Percentiles rank a stretch among this genome's conserved stretches.
Evolutionary conservation across 2,113 vertebrate species (phyloP).

Genomic region (Parus major): DNA sequence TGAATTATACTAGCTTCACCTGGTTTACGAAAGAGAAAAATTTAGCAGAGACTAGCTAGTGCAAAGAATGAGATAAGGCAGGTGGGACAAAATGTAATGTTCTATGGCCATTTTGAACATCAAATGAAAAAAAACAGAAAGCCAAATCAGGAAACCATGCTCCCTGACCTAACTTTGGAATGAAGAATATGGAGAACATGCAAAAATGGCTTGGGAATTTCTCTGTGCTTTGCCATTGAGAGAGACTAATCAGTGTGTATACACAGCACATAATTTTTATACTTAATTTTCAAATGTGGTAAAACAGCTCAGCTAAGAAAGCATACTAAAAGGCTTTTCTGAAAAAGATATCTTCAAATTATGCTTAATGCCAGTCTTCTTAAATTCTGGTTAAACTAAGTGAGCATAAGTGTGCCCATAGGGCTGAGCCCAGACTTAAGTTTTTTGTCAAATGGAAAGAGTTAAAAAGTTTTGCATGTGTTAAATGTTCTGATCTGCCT

Average conservation of each 20-base stretch:
- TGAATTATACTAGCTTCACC: background rate
- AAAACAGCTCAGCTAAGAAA: background rate
- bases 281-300: background rate
- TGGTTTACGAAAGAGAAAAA: background rate
- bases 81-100: background rate
- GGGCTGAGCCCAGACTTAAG: background rate
- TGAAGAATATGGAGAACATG: conserved; percentile 23
- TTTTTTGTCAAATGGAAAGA: background rate
- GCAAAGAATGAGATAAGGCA: background rate
- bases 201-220: background rate
- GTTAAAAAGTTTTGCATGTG: background rate
- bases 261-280: background rate
- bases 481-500: background rate
- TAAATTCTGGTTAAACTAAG: background rate
- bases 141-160: background rate
- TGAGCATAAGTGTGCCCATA: background rate
- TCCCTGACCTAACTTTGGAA: background rate
- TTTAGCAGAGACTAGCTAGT: background rate
- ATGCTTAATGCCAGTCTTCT: background rate
- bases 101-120: background rate
- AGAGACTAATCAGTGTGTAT: background rate
- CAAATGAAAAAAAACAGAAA: background rate
- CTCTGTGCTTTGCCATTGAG: background rate
- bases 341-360: background rate
- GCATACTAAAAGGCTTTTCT: background rate